These are phyloP conservation scores for Brachyrhaphis roseni DNA, from an alignment of 2,797 vertebrate genomes.

Conservation along the genomic window DNA sequence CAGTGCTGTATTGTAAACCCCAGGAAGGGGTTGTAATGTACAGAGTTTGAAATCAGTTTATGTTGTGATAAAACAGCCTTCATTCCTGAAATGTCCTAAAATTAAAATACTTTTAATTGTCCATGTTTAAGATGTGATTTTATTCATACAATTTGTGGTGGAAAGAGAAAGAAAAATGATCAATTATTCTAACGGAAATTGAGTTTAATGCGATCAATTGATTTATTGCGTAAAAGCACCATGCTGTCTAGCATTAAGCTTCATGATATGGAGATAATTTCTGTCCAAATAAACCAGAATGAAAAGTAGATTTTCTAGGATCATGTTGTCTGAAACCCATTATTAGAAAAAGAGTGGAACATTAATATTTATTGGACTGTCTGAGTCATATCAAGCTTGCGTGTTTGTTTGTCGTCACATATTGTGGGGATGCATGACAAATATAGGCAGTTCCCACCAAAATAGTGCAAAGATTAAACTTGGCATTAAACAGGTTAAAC, in stretches of 20 bases:
- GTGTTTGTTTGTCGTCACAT: background rate
- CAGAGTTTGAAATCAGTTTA: conserved; percentile 19
- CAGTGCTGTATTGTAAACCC: conserved; percentile 20
- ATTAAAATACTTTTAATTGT: background rate
- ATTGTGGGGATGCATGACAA: conserved; percentile 33
- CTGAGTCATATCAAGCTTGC: conserved; percentile 22
- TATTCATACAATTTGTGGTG: background rate
- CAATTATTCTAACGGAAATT: too few species aligned
- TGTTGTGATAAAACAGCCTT: background rate
- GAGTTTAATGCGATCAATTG: too few species aligned
- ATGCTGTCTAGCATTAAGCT: background rate
- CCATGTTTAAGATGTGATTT: background rate
- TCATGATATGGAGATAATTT: background rate
- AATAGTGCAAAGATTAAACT: conserved; percentile 29
- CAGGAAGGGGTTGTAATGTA: background rate
- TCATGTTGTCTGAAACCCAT: background rate
- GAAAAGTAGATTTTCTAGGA: background rate
- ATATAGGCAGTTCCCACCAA: conserved; percentile 47
- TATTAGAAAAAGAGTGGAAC: background rate
- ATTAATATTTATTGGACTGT: background rate
- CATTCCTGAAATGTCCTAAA: conserved; percentile 4
- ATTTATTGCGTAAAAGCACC: background rate
- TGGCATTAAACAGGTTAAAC: conserved; percentile 28
- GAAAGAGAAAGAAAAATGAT: background rate
- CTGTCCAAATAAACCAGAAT: background rate